A percentile compares a stretch with the other conserved stretches of the same genome.
These are phyloP conservation scores for Lepisosteus osseus DNA, from an alignment of 2,113 vertebrate species.

Conservation along the genomic window DNA sequence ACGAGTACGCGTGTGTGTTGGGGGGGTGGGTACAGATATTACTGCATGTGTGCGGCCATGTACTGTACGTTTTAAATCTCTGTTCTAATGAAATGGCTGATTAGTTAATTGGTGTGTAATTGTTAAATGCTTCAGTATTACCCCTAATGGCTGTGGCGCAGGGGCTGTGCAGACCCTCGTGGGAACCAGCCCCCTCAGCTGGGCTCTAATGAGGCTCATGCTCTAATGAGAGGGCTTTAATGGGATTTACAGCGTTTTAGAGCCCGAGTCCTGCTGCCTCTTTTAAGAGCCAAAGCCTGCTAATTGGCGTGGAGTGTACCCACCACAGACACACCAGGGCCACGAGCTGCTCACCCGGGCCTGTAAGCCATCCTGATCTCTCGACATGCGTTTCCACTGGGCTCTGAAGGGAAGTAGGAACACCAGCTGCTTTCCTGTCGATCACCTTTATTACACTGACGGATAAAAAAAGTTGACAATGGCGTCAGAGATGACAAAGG, in stretches of 20 bases:
- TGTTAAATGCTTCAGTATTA: slow-evolving; percentile 47
- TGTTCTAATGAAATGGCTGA: slow-evolving; percentile 41
- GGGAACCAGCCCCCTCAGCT: slow-evolving; percentile 41
- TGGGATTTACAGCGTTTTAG: slow-evolving; percentile 54
- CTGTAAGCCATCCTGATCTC: no score
- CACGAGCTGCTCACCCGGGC: no score
- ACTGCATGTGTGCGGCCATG: no score
- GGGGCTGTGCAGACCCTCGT: slow-evolving; percentile 28
- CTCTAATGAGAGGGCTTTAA: slow-evolving; percentile 66
- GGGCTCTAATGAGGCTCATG: slow-evolving; percentile 42
- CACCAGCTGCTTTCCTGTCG: no score
- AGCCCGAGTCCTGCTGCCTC: slow-evolving; percentile 46
- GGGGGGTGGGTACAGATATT: no score
- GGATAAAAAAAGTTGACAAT: no score
- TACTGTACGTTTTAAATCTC: slow-evolving; percentile 1
- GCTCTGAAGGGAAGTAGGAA: no score
- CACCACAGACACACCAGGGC: no score
- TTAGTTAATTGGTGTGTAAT: slow-evolving; percentile 34
- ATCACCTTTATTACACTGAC: no score
- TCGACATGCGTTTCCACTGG: no score
- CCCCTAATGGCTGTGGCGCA: slow-evolving; percentile 29
- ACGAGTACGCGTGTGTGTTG: no score
- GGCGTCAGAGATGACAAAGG: no score
- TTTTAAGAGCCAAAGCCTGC: slow-evolving; percentile 38
- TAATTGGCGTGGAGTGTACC: slow-evolving; percentile 38